Base-by-base conservation (phyloP, 2,888 invertebrate genomes). In the Tillus elongatus region DNA sequence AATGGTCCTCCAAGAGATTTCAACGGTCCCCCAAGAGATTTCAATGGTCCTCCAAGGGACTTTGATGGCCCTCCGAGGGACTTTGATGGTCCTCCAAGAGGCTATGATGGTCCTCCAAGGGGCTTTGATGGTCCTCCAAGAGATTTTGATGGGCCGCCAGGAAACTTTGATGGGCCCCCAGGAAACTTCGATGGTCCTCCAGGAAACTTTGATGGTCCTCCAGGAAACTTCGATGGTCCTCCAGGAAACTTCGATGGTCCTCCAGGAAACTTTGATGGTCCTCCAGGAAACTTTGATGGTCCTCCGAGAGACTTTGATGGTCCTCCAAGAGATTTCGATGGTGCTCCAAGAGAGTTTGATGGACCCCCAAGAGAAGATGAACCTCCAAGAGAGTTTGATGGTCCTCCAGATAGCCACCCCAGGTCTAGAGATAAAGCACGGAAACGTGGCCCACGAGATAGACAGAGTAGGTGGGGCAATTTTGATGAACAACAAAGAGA, bases 1-100 rank as follows among this genome's bases (percentile, higher is more conserved):
- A 56, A 59, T 12, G 49, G 52, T 35, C 45, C 46, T 34, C 49
- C 47, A 29, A 9, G 36, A 24, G 34, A 14, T 15, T 44, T 42
- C 8, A 42, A 47, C 24, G 50, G 53, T 4, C 51, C 51, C 3
- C 42, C 43, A 30, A 37, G 45, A 27, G 45, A 46, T n/a, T n/a
- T n/a, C n/a, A n/a, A n/a, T n/a, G n/a, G n/a, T 0, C 55, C 58
- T n/a, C 46, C 51, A 3, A 9, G 10, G 8, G 32, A 9, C 13
- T 10, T 64, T 44, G 64, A 63, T 63, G 40, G 69, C 0, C 56
- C 59, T 12, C 46, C 49, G 4, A 49, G 49, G 30, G 49, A 63
- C 12, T 46, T 64, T 9, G 58, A 60, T 10, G 11, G 10, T 6
- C 6, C 10, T 29, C 11, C 29, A 11, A 8, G 6, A 8, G 8